Conservation (phyloP, 2,113 vertebrate genomes). For the Lepus americanus region DNA sequence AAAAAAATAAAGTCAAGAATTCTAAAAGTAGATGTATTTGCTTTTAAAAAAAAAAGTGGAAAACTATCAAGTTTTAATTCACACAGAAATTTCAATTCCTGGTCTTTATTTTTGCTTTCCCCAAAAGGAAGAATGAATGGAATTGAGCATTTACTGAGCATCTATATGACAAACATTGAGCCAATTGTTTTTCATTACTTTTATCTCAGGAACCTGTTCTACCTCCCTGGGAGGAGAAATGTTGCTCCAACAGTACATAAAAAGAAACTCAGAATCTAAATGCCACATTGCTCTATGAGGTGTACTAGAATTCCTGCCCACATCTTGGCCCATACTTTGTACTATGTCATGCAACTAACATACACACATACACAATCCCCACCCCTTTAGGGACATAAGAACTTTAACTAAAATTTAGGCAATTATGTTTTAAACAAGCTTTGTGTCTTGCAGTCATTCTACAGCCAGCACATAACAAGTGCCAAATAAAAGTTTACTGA, state of each 20-base stretch:
- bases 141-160: constrained; percentile 47
- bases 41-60: not conserved
- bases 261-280: constrained; percentile 46
- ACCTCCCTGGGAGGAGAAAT: not conserved
- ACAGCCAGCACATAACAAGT: constrained; percentile 21
- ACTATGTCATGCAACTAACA: constrained; percentile 40
- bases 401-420: constrained; percentile 49
- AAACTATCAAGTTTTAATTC: constrained; percentile 63
- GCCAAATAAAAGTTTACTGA: constrained; percentile 71
- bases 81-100: constrained; percentile 50
- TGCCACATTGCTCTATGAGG: constrained; percentile 25
- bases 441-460: constrained; percentile 62
- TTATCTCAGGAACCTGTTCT: constrained; percentile 32
- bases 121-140: constrained; percentile 37
- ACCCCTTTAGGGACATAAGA: constrained; percentile 41
- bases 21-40: constrained; percentile 39
- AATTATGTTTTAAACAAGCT: constrained; percentile 60
- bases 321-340: not conserved
- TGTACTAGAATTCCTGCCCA: constrained; percentile 30
- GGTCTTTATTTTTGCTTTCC: constrained; percentile 36
- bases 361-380: not conserved
- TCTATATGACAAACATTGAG: constrained; percentile 27
- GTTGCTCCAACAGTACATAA: not conserved
- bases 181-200: constrained; percentile 57
- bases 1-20: not conserved